Evolutionary conservation across 1,140 invertebrate genomes (phyloP).

Genomic region (Dreissena polymorpha): DNA sequence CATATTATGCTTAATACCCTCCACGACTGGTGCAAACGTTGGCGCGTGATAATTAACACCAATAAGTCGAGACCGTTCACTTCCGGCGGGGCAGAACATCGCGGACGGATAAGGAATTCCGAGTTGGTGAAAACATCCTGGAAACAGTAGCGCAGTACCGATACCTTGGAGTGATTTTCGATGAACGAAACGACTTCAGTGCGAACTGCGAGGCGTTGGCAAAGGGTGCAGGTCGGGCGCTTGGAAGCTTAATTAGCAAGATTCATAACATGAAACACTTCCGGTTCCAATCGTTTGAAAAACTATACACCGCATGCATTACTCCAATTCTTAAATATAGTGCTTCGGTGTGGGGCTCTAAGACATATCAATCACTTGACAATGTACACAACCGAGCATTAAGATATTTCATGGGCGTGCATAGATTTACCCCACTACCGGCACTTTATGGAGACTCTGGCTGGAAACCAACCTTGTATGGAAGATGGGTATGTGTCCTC

Average conservation of each 20-base stretch:
- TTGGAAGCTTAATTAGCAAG: constrained; percentile 44
- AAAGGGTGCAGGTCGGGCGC: constrained; percentile 41
- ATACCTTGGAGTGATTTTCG: constrained; percentile 25
- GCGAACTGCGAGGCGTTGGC: constrained; percentile 5
- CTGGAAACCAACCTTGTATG: constrained; percentile 10
- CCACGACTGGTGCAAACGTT: constrained; percentile 36
- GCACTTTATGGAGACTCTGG: constrained; percentile 4
- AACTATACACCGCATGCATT: constrained; percentile 12
- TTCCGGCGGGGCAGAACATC: constrained; percentile 10
- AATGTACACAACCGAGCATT: constrained; percentile 14
- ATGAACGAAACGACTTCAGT: constrained; percentile 16
- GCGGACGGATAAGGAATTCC: constrained; percentile 6
- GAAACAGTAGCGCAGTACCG: constrained; percentile 30
- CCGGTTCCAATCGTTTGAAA: constrained; percentile 20
- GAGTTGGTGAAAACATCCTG: constrained; percentile 15
- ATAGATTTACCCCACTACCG: neutral
- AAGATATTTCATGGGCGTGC: constrained; percentile 12
- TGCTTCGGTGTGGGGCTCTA: neutral
- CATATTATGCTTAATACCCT: constrained; percentile 27
- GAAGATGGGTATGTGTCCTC: neutral
- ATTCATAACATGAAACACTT: constrained; percentile 44
- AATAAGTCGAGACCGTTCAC: constrained; percentile 28
- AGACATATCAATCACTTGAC: constrained; percentile 3
- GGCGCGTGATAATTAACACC: constrained; percentile 27
- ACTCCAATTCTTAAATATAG: constrained; percentile 19